Evolutionary conservation across 2,113 vertebrate species (phyloP), one percentile per base, ranked within the genome.

Genomic region (Psittacula cyanocephala): DNA sequence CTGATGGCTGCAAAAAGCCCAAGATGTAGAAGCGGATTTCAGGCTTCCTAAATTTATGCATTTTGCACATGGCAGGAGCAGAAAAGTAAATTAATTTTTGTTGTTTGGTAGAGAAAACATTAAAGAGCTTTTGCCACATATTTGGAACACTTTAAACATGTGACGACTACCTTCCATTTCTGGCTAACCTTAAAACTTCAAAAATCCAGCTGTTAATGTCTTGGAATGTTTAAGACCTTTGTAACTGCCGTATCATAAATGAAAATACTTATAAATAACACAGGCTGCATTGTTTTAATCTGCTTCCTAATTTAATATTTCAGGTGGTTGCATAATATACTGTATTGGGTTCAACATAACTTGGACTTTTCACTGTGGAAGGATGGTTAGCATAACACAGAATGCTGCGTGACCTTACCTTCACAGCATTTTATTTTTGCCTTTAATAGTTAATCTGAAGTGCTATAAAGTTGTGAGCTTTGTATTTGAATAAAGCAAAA

Each of bases 1-100:
- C 44, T 74, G 74, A 46, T 62, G 46, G 43, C n/a, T 72, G 28
- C 62, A 83, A 39, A 68, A 78, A 95, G 62, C 39, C 70, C 50
- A 67, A 92, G 31, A 50, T 75, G 60, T 86, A 88, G 55, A 64
- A 75, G 23, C 7, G 69, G 27, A 24, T 75, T 92, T 93, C 43
- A 46, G 62, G 43, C 59, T 70, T 64, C 46, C 39, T 74, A 49
- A 81, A 60, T 53, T 57, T 13, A 6, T 64, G 31, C 16, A 6
- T 37, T 86, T 57, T 53, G 20, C 18, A 19, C 59, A 23, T 65
- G 46, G 14, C 49, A 53, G 74, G 37, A 89, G n/a, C 17, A 25
- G 41, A 67, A 76, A 19, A 80, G 23, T 81, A 63, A 63, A 84
- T 39, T 75, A 0, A 13, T 55, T 75, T 78, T 60, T 8, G 17